Evolutionary conservation across 2,888 invertebrate species (phyloP), one percentile per base, ranked within the genome.

Genomic region (Seira musarum): DNA sequence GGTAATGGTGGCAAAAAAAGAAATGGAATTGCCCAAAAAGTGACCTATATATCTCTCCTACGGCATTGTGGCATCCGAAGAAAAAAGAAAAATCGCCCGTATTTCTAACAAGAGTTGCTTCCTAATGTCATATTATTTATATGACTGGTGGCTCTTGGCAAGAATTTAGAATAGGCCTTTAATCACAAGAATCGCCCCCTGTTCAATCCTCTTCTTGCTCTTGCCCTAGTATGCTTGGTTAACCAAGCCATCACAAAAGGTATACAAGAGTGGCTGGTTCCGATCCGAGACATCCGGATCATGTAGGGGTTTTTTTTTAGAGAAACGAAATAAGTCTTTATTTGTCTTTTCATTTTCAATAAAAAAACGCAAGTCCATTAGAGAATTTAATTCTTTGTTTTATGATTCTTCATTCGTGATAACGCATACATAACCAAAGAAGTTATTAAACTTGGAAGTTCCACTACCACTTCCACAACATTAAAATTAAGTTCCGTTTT

Each of bases 81-180:
- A 68, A 67, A 65, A 60, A 57, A 68, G 70, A 49, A n/a, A 49
- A 49, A 30, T 30, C 30, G 30, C 30, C 30, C 2, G 49, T 49
- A n/a, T 2, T 49, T 49, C 49, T n/a, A 49, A 21, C 57, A 64
- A 63, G 71, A 69, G 66, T 61, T 67, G 66, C 46, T n/a, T n/a
- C n/a, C n/a, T 67, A 68, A 77, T 77, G 61, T 71, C 74, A 74
- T 74, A 74, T 74, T 66, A 66, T 74, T 78, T 71, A 78, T 77
- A 77, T 72, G 78, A 78, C 78, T 78, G 30, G 71, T 78, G 63
- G 78, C 78, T 72, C 78, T 78, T 71, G 71, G 78, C 78, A 71
- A 66, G 78, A 78, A 78, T 78, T 78, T 78, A 71, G 78, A 78
- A 78, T 72, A 78, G 78, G 19, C 61, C 67, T 67, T 78, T 78